phyloP scores from a whole-genome alignment of 2,888 invertebrate genomes.

The Eupelmus urozonus region DNA sequence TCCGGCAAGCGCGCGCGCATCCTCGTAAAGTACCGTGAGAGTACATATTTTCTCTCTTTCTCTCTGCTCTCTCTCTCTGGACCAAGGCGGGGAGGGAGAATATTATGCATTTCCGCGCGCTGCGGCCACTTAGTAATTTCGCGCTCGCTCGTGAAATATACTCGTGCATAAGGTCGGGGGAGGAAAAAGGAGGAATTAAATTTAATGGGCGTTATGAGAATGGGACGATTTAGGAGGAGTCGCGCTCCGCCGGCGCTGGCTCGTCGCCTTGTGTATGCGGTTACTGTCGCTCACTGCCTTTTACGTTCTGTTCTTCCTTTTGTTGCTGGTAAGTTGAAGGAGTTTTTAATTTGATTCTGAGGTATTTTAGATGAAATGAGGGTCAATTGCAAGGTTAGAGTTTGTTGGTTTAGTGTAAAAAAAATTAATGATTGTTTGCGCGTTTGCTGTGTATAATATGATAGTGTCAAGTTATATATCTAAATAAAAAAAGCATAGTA shows the following conservation, averaged over 20 bases:
- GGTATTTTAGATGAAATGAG: too few species aligned
- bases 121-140: conserved; percentile 50
- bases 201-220: conserved; percentile 41
- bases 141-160: conserved; percentile 33
- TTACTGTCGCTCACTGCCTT: too few species aligned
- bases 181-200: conserved; percentile 28
- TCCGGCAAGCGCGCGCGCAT: background rate
- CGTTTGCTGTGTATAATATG: too few species aligned
- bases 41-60: conserved; percentile 44
- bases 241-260: too few species aligned
- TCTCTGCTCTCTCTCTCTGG: conserved; percentile 21
- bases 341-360: too few species aligned
- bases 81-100: conserved; percentile 3
- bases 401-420: too few species aligned
- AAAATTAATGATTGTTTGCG: too few species aligned
- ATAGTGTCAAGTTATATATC: too few species aligned
- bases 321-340: too few species aligned
- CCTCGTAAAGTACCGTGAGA: conserved; percentile 37
- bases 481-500: too few species aligned
- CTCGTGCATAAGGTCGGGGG: background rate
- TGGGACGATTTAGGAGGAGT: conserved; percentile 29
- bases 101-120: conserved; percentile 45
- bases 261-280: background rate
- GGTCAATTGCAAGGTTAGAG: too few species aligned
- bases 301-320: too few species aligned